Evolutionary conservation across 1,140 invertebrate genomes (phyloP), one percentile per base, ranked within the genome.

Genomic region (Bathynomus jamesi): DNA sequence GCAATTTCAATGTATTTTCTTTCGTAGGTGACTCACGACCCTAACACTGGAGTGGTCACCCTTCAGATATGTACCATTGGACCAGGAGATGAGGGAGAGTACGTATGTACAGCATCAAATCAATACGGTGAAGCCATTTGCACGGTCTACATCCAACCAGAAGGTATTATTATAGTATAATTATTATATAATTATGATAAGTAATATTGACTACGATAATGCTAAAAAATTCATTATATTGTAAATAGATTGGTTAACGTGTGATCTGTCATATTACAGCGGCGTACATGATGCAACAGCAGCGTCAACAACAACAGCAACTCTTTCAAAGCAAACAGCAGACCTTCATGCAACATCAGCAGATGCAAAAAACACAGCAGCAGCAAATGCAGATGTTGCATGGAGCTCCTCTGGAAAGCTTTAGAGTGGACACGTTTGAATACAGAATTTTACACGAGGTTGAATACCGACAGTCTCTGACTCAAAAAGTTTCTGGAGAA

Each of bases 51-150:
- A 69, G 88, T 90, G 74, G 93, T 96, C 62, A 89, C 89, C 21
- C 85, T 96, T 69, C 86, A 93, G 69, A 97, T 98, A 78, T 92
- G 91, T 81, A 88, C 91, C 79, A 94, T 96, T 71, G 92, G 92
- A 67, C 92, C 93, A 27, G 94, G 94, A 40, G 95, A 98, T 82
- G 93, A 95, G 81, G 95, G 95, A 72, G 94, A 97, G 83, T 97
- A 97, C 82, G 95, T 92, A 1, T 96, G 95, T 82, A 93, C 90
- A 68, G 94, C 95, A 8, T 87, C 90, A 71, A 98, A 98, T 82
- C 89, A 92, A 80, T 94, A 92, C 78, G 95, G 95, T 69, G 93
- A 95, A 85, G 93, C 93, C 24, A 93, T 95, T 78, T 95, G 94
- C 81, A 94, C 93, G 53, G 93, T 95, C n/a, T 93, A 90, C 80